Evolutionary conservation across 2,113 vertebrate genomes (phyloP).

Genomic region (Micromys minutus): DNA sequence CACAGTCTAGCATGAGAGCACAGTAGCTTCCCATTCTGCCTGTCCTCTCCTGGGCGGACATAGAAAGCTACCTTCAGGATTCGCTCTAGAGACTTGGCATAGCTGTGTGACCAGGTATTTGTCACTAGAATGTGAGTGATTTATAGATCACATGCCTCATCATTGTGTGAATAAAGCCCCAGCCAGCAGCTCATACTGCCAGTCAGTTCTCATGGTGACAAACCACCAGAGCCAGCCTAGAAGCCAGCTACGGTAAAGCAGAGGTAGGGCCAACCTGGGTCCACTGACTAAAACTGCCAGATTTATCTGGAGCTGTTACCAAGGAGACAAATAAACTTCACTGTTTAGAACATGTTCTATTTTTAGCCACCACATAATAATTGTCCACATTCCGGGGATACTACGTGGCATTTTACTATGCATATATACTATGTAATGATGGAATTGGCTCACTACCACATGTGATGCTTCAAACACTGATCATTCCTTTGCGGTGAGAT

Average conservation of each 20-base stretch:
- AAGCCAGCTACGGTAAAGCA: neutral
- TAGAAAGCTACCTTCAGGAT: neutral
- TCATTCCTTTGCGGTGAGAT: neutral
- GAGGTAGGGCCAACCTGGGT: neutral
- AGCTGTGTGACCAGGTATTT: neutral
- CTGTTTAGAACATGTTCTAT: neutral
- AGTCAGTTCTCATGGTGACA: neutral
- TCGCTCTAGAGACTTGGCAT: neutral
- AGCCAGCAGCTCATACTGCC: neutral
- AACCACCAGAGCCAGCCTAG: neutral
- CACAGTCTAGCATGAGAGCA: neutral
- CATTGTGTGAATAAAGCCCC: neutral
- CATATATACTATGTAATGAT: neutral
- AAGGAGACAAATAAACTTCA: conserved; percentile 23
- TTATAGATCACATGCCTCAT: neutral
- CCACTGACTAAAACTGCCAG: neutral
- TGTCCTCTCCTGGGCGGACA: neutral
- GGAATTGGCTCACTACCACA: neutral
- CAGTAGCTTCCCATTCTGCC: neutral
- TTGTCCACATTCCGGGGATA: neutral
- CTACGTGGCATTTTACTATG: neutral
- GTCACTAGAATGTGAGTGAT: neutral
- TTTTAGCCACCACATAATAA: neutral
- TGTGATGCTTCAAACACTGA: too few species aligned
- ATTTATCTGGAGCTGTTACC: neutral